phyloP scores from a whole-genome alignment of 2,888 invertebrate species.

The Nesidiocoris tenuis region DNA sequence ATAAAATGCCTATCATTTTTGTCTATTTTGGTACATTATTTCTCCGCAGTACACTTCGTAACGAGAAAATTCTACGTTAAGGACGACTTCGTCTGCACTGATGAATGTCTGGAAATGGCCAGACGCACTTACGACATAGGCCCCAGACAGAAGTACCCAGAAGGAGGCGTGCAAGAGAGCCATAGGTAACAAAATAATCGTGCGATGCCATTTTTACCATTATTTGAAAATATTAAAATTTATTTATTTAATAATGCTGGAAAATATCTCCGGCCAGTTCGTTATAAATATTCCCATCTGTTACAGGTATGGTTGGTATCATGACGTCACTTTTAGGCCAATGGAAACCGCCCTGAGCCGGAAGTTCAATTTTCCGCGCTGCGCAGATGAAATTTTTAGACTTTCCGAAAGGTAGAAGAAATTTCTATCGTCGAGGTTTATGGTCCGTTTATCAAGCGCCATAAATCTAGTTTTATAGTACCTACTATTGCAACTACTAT shows the following conservation, averaged over 20 bases:
- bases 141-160: slow-evolving; percentile 43
- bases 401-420: slow-evolving; percentile 37
- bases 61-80: slow-evolving; percentile 46
- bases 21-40: too few species aligned
- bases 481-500: too few species aligned
- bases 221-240: not conserved
- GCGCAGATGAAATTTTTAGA: slow-evolving; percentile 37
- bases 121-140: slow-evolving; percentile 16
- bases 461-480: too few species aligned
- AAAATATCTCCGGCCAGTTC: too few species aligned
- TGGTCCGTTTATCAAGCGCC: too few species aligned
- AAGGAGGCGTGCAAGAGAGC: slow-evolving; percentile 42
- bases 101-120: slow-evolving; percentile 38
- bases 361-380: slow-evolving; percentile 43
- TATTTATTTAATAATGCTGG: not conserved
- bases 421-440: too few species aligned
- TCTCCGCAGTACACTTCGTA: too few species aligned
- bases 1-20: too few species aligned
- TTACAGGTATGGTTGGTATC: slow-evolving; percentile 48
- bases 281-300: too few species aligned
- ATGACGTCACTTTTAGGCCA: slow-evolving; percentile 38
- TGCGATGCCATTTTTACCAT: not conserved
- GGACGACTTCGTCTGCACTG: slow-evolving; percentile 25
- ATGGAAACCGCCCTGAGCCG: slow-evolving; percentile 33
- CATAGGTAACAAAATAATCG: slow-evolving; percentile 46